Percentiles rank a stretch among this genome's conserved stretches.
phyloP scores from a whole-genome alignment of 2,113 vertebrate genomes.

The Holacanthus passer region DNA sequence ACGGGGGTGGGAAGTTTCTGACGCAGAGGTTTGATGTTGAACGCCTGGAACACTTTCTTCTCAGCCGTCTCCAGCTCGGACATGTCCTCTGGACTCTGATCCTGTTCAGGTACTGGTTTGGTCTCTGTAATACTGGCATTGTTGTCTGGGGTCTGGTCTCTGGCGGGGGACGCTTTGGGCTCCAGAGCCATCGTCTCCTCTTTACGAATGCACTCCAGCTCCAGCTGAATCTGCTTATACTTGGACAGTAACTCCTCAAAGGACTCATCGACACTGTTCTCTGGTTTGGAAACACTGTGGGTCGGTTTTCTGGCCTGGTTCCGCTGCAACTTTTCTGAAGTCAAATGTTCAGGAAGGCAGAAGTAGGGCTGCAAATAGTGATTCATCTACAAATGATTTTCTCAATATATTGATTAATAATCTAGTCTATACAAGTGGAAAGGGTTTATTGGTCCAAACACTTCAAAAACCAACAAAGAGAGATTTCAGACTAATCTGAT shows the following conservation, averaged over 20 bases:
- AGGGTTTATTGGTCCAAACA: no score
- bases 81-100: conserved; percentile 77
- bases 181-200: conserved; percentile 93
- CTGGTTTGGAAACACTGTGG: conserved; percentile 84
- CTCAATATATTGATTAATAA: not conserved
- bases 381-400: not conserved
- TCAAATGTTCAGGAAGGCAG: conserved; percentile 17
- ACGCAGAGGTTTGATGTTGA: conserved; percentile 95
- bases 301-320: conserved; percentile 85
- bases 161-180: conserved; percentile 81
- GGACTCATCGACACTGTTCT: conserved; percentile 90
- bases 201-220: conserved; percentile 95
- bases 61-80: conserved; percentile 84
- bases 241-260: conserved; percentile 97
- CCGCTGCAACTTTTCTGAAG: conserved; percentile 89
- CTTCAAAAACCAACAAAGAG: no score
- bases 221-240: conserved; percentile 97
- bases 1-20: conserved; percentile 90
- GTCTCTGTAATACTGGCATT: conserved; percentile 73
- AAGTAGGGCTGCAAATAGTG: not conserved
- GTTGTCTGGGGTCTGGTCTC: conserved; percentile 67
- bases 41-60: conserved; percentile 93
- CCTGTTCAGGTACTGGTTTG: conserved; percentile 69
- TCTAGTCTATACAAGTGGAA: not conserved
- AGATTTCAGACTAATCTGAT: no score